phyloP scores from a whole-genome alignment of 2,888 invertebrate genomes.

The Sceliomorpha sp. region DNA sequence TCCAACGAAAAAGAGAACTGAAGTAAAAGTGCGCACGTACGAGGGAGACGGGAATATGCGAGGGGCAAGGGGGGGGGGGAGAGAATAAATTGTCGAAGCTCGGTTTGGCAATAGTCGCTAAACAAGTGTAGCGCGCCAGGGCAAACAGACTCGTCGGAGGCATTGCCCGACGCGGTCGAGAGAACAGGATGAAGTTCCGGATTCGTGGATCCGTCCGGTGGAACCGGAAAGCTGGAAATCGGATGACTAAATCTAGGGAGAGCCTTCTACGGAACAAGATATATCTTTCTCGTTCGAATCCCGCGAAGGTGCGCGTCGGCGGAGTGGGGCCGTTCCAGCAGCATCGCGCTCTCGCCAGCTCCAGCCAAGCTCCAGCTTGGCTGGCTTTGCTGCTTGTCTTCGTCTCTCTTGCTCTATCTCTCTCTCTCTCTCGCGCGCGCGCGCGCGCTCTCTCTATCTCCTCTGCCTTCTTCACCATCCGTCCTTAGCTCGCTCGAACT shows the following conservation, averaged over 20 bases:
- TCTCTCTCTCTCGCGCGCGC: constrained; percentile 25
- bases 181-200: constrained; percentile 37
- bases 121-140: constrained; percentile 45
- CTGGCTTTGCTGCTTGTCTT: too few relatives aligned
- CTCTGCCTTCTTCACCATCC: too few relatives aligned
- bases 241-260: constrained; percentile 55
- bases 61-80: constrained; percentile 5
- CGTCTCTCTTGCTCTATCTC: too few relatives aligned
- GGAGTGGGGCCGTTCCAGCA: background rate
- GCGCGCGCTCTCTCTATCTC: constrained; percentile 10
- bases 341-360: constrained; percentile 15
- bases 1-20: too few relatives aligned
- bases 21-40: too few relatives aligned
- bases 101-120: constrained; percentile 39
- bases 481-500: too few relatives aligned
- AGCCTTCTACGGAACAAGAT: constrained; percentile 46
- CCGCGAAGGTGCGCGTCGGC: constrained; percentile 9
- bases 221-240: constrained; percentile 46
- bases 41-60: too few relatives aligned
- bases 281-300: constrained; percentile 42
- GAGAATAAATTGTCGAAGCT: constrained; percentile 37
- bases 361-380: too few relatives aligned
- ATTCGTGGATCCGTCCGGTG: constrained; percentile 46
- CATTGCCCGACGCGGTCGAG: constrained; percentile 27
- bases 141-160: too few relatives aligned